phyloP scores from a whole-genome alignment of 2,888 invertebrate species.

The Onthophagus sagittarius region DNA sequence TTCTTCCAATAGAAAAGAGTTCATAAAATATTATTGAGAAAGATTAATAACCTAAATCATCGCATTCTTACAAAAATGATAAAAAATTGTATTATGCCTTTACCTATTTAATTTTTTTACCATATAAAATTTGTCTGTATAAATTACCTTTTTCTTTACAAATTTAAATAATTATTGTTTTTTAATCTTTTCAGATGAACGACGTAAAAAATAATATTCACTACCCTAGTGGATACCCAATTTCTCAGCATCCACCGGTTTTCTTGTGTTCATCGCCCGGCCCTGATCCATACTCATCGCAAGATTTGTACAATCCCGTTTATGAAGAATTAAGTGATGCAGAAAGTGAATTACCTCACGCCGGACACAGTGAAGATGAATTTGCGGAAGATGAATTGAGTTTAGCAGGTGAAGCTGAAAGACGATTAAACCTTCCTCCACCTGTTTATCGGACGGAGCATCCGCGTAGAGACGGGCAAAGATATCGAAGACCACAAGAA shows the following conservation, averaged over 20 bases:
- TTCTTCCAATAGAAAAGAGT: too few species aligned
- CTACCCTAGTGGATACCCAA: constrained; percentile 60
- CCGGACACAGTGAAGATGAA: constrained; percentile 75
- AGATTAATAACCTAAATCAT: too few species aligned
- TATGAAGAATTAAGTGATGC: constrained; percentile 76
- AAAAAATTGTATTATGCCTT: too few species aligned
- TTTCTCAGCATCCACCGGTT: constrained; percentile 61
- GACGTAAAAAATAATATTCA: constrained; percentile 62
- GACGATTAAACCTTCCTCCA: constrained; percentile 30
- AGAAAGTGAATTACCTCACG: constrained; percentile 55
- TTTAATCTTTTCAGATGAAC: constrained; percentile 59
- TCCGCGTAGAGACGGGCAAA: constrained; percentile 49
- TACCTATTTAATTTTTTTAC: too few species aligned
- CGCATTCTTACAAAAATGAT: too few species aligned
- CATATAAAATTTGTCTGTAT: too few species aligned
- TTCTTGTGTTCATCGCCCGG: constrained; percentile 68
- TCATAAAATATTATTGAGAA: too few species aligned
- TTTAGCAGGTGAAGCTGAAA: constrained; percentile 49
- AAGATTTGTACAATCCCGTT: constrained; percentile 70
- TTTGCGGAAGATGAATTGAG: constrained; percentile 81
- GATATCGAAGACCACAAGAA: constrained; percentile 59
- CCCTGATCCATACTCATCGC: constrained; percentile 61
- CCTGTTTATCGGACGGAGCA: constrained; percentile 41
- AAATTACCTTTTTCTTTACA: too few species aligned
- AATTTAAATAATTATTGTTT: neutral